Base-by-base conservation (phyloP, 2,888 invertebrate genomes). In the Troglohyphantes excavatus region DNA sequence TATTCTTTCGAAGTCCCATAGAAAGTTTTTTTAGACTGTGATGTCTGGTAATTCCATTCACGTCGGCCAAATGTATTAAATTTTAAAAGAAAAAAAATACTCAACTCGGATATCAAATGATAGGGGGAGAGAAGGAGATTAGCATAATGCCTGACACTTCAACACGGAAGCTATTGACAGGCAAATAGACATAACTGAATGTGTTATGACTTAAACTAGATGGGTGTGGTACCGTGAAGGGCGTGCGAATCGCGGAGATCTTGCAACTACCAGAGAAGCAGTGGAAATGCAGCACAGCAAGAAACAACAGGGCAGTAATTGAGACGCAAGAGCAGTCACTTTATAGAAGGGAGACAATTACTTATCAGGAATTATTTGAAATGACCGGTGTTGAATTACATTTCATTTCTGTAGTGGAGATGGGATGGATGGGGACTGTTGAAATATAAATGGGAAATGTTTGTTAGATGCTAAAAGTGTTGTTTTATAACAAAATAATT, bases 111-210 rank as follows among this genome's bases (percentile, higher is more conserved):
- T 72, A n/a, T 23, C 46, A n/a, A n/a, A 78, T 78, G 9, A 78
- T 17, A 33, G 5, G 0, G 33, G 19, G 29, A 29, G 29, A 27
- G 33, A 29, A 39, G 39, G 39, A 63, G 43, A 78, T 78, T 78
- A 78, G 26, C 78, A 78, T 78, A 78, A n/a, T n/a, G 39, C 29
- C 78, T 39, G 23, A 19, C 59, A 73, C 72, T 73, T 61, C 29
- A 65, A 78, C 33, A 29, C 78, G 43, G 65, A 63, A 78, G 63
- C 33, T 29, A 65, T 39, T 23, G 39, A 63, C 53, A 75, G 43
- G 39, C 46, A 82, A 81, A 81, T 53, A 81, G 68, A 70, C 61
- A 70, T 46, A 82, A 82, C 72, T 72, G 61, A 61, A 72, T 70
- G 46, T 72, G 70, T 59, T 82, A 65, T 83, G 83, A 83, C 72